These are phyloP conservation scores for Desoria tigrina DNA, from an alignment of 2,888 invertebrate genomes.

Conservation along the genomic window DNA sequence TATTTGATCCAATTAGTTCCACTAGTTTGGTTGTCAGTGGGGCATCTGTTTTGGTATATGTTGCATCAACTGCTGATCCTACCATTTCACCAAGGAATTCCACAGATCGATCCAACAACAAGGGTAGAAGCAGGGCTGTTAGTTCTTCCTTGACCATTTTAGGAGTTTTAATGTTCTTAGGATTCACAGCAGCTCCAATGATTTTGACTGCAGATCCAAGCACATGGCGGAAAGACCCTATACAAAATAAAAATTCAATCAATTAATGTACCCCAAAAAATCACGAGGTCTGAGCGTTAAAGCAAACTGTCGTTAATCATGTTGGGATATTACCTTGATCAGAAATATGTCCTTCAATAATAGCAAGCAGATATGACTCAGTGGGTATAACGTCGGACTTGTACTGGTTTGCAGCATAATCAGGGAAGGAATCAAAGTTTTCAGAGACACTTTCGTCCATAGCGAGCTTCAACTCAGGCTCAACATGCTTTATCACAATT, in stretches of 20 bases:
- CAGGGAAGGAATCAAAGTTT: constrained; percentile 46
- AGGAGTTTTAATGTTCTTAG: constrained; percentile 53
- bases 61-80: constrained; percentile 41
- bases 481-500: constrained; percentile 44
- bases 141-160: constrained; percentile 41
- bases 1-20: constrained; percentile 39
- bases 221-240: constrained; percentile 63
- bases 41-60: constrained; percentile 47
- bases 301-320: constrained; percentile 38
- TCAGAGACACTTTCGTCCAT: constrained; percentile 44
- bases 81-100: constrained; percentile 50
- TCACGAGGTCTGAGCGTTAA: not conserved
- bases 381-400: constrained; percentile 72
- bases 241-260: constrained; percentile 57
- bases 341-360: constrained; percentile 69
- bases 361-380: constrained; percentile 77
- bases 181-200: constrained; percentile 56
- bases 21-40: constrained; percentile 43
- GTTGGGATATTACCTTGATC: constrained; percentile 67
- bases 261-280: not conserved
- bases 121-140: constrained; percentile 40
- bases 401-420: constrained; percentile 39
- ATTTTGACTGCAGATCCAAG: constrained; percentile 68
- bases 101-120: constrained; percentile 46
- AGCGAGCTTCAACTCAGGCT: constrained; percentile 41